Conservation (phyloP, 64 coral and sea anemone genomes). For the Anthopleura sola region DNA sequence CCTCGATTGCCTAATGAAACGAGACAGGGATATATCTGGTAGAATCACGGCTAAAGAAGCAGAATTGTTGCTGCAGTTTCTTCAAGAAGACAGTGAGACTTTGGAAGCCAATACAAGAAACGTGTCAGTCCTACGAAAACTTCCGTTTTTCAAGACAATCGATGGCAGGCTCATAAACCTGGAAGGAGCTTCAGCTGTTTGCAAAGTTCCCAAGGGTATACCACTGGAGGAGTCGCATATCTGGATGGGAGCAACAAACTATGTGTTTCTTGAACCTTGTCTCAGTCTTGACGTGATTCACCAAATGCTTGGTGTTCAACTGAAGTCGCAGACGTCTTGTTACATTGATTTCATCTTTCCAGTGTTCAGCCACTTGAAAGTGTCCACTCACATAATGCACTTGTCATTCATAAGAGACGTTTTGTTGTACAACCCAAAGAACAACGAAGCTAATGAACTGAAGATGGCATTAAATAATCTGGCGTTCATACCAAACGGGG, state of each 20-base stretch:
- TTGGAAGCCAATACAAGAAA: constrained; percentile 4
- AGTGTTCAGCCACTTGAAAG: constrained; percentile 4
- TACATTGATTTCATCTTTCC: constrained; percentile 89
- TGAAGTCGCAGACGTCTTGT: constrained; percentile 55
- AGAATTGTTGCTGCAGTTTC: constrained; percentile 48
- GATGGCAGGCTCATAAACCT: constrained; percentile 40
- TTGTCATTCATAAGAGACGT: not conserved
- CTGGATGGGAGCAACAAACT: constrained; percentile 52
- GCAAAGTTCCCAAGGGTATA: constrained; percentile 59
- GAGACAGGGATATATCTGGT: constrained; percentile 16
- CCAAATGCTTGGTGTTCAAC: constrained; percentile 25
- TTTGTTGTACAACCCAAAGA: not conserved
- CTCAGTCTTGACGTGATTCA: constrained; percentile 42
- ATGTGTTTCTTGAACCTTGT: constrained; percentile 57
- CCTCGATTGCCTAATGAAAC: constrained; percentile 38
- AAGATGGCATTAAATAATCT: not conserved
- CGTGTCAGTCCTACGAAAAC: constrained; percentile 31
- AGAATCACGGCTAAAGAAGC: constrained; percentile 41
- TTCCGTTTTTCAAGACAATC: constrained; percentile 82
- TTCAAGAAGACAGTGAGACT: constrained; percentile 43
- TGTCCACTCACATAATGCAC: not conserved
- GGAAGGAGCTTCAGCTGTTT: constrained; percentile 35
- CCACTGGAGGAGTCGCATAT: constrained; percentile 50
- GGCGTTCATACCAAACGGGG: not conserved
- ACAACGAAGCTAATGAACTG: not conserved